Evolutionary conservation across 2,797 vertebrate species (phyloP), one percentile per base, ranked within the genome.

Genomic region (Sebastes iracundus): DNA sequence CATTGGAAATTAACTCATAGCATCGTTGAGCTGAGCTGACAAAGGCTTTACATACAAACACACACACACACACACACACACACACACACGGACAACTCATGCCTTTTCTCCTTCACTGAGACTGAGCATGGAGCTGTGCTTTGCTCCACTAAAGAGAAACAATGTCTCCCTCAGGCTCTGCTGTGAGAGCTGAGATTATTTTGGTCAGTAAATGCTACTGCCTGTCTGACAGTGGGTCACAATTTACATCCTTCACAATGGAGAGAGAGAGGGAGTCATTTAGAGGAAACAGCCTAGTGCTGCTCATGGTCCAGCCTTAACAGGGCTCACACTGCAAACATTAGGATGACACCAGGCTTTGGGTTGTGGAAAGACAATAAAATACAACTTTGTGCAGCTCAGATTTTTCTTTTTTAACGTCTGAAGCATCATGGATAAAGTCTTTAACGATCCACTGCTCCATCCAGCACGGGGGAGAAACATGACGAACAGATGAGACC

Each of bases 11-110:
- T 74, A 92, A 90, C 91, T 92, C 91, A 71, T 63, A 85, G 88
- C 87, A 86, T 90, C 86, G 79, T 90, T 94, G 90, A 94, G 92
- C 83, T 62, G 89, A 92, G 87, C 90, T 94, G 94, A 95, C 94
- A 91, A 59, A 58, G 81, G 77, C 81, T 91, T 87, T 86, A 83
- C 86, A 81, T 73, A 88, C 70, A 84, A 53, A 83, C 59, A 82
- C 42, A 60, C 72, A 64, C 78, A 71, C 55, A 58, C 53, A 67
- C 58, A 60, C 60, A 20, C 72, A 75, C 62, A 74, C 71, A 75
- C 81, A 69, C 77, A 81, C 30, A 71, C 83, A 81, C 79, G 75
- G 61, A 86, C 69, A 83, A 82, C 83, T 30, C 85, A 55, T 87
- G 90, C 84, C 86, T 88, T 88, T 91, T 90, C 79, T 90, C 81